Percentiles rank a stretch among this genome's conserved stretches.
These are phyloP conservation scores for Protaetia brevitarsis DNA, from an alignment of 1,140 invertebrate genomes.

Conservation along the genomic window DNA sequence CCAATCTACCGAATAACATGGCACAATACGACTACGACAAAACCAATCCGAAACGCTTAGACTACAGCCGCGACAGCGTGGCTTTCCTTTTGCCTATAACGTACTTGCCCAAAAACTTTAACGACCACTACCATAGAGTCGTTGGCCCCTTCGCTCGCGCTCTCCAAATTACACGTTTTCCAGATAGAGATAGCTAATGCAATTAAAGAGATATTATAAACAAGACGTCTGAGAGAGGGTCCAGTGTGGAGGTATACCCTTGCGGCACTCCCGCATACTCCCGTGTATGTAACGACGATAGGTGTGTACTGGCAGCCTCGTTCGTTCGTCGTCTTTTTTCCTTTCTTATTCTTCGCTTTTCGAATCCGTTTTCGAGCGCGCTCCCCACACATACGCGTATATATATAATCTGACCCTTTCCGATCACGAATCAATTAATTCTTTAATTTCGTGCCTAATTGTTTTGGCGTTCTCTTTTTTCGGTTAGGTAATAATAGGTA, in stretches of 20 bases:
- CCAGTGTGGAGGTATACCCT: not conserved
- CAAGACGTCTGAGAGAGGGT: conserved; percentile 15
- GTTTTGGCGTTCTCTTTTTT: not conserved
- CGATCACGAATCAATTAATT: not conserved
- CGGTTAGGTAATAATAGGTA: not conserved
- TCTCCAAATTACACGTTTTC: conserved; percentile 18
- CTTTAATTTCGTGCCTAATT: not conserved
- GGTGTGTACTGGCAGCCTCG: not conserved
- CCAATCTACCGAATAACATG: not conserved
- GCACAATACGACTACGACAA: not conserved
- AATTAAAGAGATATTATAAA: conserved; percentile 23
- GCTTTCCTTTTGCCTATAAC: conserved; percentile 19
- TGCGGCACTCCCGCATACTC: not conserved
- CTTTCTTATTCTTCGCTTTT: no score
- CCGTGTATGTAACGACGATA: not conserved
- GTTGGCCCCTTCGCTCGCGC: conserved; percentile 2
- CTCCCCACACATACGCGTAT: not conserved
- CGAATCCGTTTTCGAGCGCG: not conserved
- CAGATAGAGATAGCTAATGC: conserved; percentile 23
- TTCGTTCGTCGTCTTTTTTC: not conserved
- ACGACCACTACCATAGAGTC: conserved; percentile 17
- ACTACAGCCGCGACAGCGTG: not conserved
- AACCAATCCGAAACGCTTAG: not conserved
- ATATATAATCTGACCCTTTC: not conserved
- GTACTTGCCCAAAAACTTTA: conserved; percentile 17